phyloP scores from a whole-genome alignment of 2,113 vertebrate genomes.

The Petroica traversi region DNA sequence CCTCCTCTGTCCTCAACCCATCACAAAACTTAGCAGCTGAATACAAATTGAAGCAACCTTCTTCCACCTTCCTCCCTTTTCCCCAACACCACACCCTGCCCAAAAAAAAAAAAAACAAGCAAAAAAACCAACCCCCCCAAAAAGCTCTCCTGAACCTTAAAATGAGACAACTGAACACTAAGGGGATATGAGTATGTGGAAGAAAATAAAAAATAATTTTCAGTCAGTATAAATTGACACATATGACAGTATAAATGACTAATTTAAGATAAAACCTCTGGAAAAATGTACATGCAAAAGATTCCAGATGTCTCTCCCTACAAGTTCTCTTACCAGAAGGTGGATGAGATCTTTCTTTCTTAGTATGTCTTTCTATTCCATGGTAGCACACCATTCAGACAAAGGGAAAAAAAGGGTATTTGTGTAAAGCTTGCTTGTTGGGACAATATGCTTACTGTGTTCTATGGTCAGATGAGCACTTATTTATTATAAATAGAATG shows the following conservation, averaged over 20 bases:
- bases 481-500: conserved; percentile 48
- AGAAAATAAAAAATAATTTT: background rate
- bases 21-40: background rate
- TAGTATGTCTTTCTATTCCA: background rate
- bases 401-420: background rate
- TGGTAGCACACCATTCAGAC: background rate
- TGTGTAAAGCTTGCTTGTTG: background rate
- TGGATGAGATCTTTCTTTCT: background rate
- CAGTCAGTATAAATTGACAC: background rate
- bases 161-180: background rate
- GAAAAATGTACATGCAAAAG: background rate
- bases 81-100: background rate
- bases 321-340: background rate
- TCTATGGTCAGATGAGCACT: conserved; percentile 3
- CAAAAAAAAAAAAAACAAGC: background rate
- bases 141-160: background rate
- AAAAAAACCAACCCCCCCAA: background rate
- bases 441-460: background rate
- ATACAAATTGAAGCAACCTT: background rate
- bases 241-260: background rate
- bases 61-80: background rate
- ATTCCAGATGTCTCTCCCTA: background rate
- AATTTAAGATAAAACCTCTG: background rate
- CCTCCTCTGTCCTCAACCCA: background rate
- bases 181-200: background rate